Base-by-base conservation (phyloP, 1,140 invertebrate genomes). In the Drosophila jambulina region DNA sequence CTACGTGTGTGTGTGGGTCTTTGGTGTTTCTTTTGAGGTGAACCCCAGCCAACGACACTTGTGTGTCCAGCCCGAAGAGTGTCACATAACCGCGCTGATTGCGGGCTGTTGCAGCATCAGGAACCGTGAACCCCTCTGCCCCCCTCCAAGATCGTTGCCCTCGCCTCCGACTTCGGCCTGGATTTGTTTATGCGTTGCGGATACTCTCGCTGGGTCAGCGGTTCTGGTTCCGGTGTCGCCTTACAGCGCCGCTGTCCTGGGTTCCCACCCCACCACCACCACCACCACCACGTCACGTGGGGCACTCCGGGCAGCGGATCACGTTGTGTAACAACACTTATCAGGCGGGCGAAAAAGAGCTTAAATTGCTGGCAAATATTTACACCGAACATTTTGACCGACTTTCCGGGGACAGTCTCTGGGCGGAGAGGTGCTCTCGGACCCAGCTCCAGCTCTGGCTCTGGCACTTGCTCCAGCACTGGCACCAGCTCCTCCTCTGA, bases 11-110 rank as follows among this genome's bases (percentile, higher is more conserved):
- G 45, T 61, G 59, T 32, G 42, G 13, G 19, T 15, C 36, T 64
- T 43, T 64, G 56, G 43, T 32, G 59, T 63, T 63, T 32, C n/a
- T 17, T 25, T n/a, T 12, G 2, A 51, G 15, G 12, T 15, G 5
- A 21, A 21, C 4, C 4, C 23, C 25, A 13, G 8, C 3, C 32
- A 77, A 77, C 84, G 71, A 88, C 77, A 80, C 68, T 65, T 82
- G 80, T 62, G 49, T 36, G 32, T n/a, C 49, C 32, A 23, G 19
- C 8, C 27, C 27, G 2, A 13, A 34, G 49, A 53, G 51, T 23
- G 51, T 54, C 51, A 56, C 53, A 38, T 56, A 56, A 56, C 34
- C 34, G 9, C 5, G 34, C 2, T 38, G 53, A 56, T 56, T 56
- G 8, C 53, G 34, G 53, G 0, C 21, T 25, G 53, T 56, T 56